Percentiles rank a stretch among this genome's conserved stretches.
Conservation (phyloP, 1,140 invertebrate species). For the Scaptomyza montana region DNA sequence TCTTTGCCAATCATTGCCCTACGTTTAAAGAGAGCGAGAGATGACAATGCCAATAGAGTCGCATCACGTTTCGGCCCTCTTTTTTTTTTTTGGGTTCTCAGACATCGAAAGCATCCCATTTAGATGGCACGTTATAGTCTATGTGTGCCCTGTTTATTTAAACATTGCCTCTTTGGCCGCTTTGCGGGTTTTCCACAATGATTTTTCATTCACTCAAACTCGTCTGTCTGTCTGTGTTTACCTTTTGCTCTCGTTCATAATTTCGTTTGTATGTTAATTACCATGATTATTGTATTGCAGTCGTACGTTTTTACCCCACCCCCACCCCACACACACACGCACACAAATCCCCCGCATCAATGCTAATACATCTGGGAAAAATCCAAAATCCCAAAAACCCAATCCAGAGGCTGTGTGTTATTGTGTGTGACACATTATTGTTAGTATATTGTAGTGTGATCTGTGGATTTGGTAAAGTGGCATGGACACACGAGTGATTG, state of each 20-base stretch:
- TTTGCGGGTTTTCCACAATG: constrained; percentile 61
- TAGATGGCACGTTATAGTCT: constrained; percentile 55
- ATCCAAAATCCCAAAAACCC: neutral
- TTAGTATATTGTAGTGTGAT: constrained; percentile 3
- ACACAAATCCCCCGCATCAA: neutral
- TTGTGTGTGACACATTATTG: constrained; percentile 12
- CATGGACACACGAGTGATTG: constrained; percentile 16
- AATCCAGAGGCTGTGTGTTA: constrained; percentile 11
- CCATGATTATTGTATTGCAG: constrained; percentile 73
- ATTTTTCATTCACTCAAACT: constrained; percentile 54
- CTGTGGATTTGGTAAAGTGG: constrained; percentile 8
- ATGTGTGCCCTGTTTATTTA: constrained; percentile 61
- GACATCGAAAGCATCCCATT: constrained; percentile 49
- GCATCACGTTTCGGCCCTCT: constrained; percentile 62
- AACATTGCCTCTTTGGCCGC: constrained; percentile 34
- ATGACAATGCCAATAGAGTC: constrained; percentile 73
- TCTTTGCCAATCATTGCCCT: constrained; percentile 79
- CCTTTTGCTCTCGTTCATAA: constrained; percentile 76
- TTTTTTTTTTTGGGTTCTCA: constrained; percentile 52
- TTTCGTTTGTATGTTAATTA: constrained; percentile 82
- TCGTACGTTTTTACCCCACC: constrained; percentile 49
- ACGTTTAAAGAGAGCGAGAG: neutral
- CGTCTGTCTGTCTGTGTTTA: constrained; percentile 54
- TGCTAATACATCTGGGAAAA: constrained; percentile 75
- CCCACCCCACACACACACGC: neutral